phyloP scores from a whole-genome alignment of 1,140 invertebrate species.

The Teleopsis dalmanni region DNA sequence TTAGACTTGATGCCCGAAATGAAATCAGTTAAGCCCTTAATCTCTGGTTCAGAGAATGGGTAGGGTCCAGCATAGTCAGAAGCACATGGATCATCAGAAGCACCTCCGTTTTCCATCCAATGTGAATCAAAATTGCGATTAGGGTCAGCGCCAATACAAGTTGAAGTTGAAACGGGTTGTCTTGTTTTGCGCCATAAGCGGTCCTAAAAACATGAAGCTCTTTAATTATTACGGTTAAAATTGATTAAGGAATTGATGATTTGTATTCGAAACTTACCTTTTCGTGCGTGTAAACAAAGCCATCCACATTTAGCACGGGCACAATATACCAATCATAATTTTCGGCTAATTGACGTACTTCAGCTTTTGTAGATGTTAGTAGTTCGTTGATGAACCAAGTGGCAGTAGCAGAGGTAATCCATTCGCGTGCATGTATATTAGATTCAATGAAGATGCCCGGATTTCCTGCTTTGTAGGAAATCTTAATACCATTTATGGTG shows the following conservation, averaged over 20 bases:
- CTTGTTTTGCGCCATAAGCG: slow-evolving; percentile 50
- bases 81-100: slow-evolving; percentile 48
- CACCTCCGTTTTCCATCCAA: slow-evolving; percentile 49
- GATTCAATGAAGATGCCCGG: slow-evolving; percentile 50
- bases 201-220: slow-evolving; percentile 22
- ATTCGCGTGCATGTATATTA: slow-evolving; percentile 50
- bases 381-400: slow-evolving; percentile 51
- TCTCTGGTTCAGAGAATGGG: slow-evolving; percentile 74
- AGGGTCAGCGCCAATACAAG: slow-evolving; percentile 57
- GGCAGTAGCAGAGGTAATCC: slow-evolving; percentile 52
- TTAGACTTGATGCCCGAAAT: slow-evolving; percentile 45
- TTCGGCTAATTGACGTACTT: slow-evolving; percentile 37
- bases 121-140: slow-evolving; percentile 64
- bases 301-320: slow-evolving; percentile 67
- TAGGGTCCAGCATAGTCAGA: slow-evolving; percentile 61
- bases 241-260: not conserved
- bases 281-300: slow-evolving; percentile 55
- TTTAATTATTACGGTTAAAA: not conserved
- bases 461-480: slow-evolving; percentile 51
- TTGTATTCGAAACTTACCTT: slow-evolving; percentile 36
- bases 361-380: slow-evolving; percentile 29
- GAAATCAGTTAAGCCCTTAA: slow-evolving; percentile 52
- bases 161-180: slow-evolving; percentile 20
- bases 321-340: slow-evolving; percentile 59
- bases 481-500: slow-evolving; percentile 52